Conservation (phyloP, 2,888 invertebrate species). For the Deilephila porcellus region DNA sequence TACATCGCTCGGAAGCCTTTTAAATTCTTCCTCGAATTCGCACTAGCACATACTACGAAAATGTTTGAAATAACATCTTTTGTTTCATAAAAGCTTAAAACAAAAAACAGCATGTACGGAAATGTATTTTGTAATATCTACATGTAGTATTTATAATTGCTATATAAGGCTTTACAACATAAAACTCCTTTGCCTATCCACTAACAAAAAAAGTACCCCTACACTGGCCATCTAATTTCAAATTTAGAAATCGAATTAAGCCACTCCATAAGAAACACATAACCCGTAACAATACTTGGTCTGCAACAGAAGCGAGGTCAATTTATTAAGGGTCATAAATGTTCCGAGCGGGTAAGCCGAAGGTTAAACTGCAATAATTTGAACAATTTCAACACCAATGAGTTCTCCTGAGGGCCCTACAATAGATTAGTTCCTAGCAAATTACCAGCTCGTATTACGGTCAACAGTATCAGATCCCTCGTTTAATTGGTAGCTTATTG, state of each 20-base stretch:
- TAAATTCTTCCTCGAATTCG: constrained; percentile 11
- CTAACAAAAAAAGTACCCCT: not conserved
- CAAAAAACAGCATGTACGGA: too few species aligned
- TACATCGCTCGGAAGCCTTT: constrained; percentile 8
- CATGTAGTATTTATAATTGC: too few species aligned
- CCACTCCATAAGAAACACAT: not conserved
- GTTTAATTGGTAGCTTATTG: constrained; percentile 15
- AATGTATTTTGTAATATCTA: too few species aligned
- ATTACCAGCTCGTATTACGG: constrained; percentile 15
- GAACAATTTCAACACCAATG: constrained; percentile 20
- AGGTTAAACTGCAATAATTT: constrained; percentile 57
- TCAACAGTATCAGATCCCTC: not conserved
- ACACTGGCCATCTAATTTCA: not conserved
- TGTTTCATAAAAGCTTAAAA: too few species aligned
- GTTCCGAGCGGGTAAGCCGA: constrained; percentile 53
- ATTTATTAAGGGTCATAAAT: constrained; percentile 62
- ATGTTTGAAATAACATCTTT: not conserved
- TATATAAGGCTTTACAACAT: not conserved
- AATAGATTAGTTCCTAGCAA: constrained; percentile 21
- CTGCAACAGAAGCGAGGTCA: constrained; percentile 58
- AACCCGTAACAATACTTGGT: constrained; percentile 29
- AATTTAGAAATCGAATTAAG: constrained; percentile 12
- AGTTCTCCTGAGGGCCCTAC: constrained; percentile 12
- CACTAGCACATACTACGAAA: not conserved
- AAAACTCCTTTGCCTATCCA: not conserved